Percentiles rank a stretch among this genome's conserved stretches.
Evolutionary conservation across 1,140 invertebrate genomes (phyloP).

Genomic region (Drosophila setifemur): DNA sequence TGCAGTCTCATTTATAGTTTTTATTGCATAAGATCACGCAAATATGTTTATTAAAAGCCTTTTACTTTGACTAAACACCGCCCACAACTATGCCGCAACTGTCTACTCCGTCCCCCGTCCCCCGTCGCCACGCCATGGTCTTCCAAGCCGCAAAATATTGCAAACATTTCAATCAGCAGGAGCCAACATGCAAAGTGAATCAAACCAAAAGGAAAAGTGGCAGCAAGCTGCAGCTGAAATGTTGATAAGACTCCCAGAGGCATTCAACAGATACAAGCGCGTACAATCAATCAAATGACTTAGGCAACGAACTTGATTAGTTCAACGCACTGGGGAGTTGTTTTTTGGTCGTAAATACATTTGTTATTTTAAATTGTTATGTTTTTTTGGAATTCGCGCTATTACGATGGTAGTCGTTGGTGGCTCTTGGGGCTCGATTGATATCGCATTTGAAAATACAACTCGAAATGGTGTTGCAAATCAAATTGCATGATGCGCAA

Average conservation of each 20-base stretch:
- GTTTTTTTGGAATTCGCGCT: slow-evolving; percentile 22
- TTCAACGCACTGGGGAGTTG: slow-evolving; percentile 36
- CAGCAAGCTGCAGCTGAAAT: slow-evolving; percentile 9
- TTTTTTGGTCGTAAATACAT: neutral
- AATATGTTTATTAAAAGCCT: slow-evolving; percentile 68
- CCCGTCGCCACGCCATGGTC: neutral
- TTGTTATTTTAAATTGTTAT: neutral
- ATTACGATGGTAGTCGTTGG: slow-evolving; percentile 10
- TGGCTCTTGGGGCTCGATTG: slow-evolving; percentile 18
- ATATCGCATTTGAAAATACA: slow-evolving; percentile 54
- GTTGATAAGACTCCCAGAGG: slow-evolving; percentile 15
- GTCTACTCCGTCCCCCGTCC: neutral
- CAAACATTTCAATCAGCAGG: slow-evolving; percentile 46
- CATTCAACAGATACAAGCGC: slow-evolving; percentile 4
- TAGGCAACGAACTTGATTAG: slow-evolving; percentile 69
- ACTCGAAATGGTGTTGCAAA: slow-evolving; percentile 53
- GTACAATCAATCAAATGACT: slow-evolving; percentile 66
- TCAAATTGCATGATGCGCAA: slow-evolving; percentile 76
- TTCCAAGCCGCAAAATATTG: slow-evolving; percentile 16
- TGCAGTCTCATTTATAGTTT: slow-evolving; percentile 14
- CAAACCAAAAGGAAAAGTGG: slow-evolving; percentile 10
- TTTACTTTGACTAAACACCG: slow-evolving; percentile 58
- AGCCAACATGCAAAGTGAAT: slow-evolving; percentile 41
- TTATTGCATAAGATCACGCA: slow-evolving; percentile 64
- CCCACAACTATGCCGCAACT: slow-evolving; percentile 16